Percentiles rank a stretch among this genome's conserved stretches.
Conservation (phyloP, 2,888 invertebrate genomes). For the Cantharis rufa region DNA sequence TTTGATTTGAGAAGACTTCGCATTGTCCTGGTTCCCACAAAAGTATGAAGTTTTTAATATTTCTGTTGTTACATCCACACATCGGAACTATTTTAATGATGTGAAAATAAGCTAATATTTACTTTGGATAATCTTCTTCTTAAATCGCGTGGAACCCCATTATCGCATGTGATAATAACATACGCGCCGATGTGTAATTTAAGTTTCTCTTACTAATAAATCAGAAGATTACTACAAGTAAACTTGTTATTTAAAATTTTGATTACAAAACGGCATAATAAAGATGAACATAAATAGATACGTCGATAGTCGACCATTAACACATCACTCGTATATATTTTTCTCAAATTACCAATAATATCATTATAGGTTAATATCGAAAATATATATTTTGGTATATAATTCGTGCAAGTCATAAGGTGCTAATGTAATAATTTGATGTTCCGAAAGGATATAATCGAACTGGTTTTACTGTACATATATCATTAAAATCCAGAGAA, state of each 20-base stretch:
- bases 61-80: background rate
- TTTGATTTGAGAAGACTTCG: no score
- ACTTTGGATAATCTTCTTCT: background rate
- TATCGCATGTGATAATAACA: background rate
- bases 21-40: background rate
- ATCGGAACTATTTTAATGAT: background rate
- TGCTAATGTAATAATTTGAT: conserved; percentile 32
- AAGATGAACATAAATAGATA: background rate
- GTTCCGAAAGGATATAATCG: conserved; percentile 20
- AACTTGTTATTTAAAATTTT: background rate
- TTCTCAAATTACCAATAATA: conserved; percentile 28
- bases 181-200: background rate
- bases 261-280: background rate
- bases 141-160: background rate
- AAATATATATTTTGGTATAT: conserved; percentile 23
- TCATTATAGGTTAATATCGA: conserved; percentile 29
- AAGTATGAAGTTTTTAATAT: background rate
- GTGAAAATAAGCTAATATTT: background rate
- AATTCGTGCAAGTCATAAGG: conserved; percentile 26
- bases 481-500: background rate
- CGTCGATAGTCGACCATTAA: background rate
- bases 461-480: background rate
- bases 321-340: conserved; percentile 18
- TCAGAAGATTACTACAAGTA: background rate
- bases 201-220: background rate